Evolutionary conservation across 2,888 invertebrate species (phyloP), one percentile per base, ranked within the genome.

Genomic region (Aleiodes leptofemur): DNA sequence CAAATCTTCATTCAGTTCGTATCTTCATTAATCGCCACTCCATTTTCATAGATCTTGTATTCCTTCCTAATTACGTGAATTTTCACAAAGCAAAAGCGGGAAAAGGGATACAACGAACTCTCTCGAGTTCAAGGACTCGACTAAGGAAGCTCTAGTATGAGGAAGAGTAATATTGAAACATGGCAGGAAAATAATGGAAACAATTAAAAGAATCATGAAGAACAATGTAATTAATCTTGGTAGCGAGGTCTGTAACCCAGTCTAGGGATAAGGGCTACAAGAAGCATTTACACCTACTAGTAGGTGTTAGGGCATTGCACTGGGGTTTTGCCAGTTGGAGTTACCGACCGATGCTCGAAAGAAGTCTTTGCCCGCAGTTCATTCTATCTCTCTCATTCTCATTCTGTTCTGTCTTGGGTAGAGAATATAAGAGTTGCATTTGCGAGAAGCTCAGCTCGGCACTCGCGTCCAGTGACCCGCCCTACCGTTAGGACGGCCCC

Each of bases 401-500:
- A 59, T 64, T 13, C 16, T 74, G 31, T 59, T 59, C 71, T 34
- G 72, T 72, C 57, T 66, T 69, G 82, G 79, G 82, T 83, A 82
- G 83, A n/a, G 83, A 81, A 77, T 61, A 82, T 72, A 71, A 81
- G 84, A 83, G 83, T 82, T 84, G 85, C 84, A 83, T 80, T 83
- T 79, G 82, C 82, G 38, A 69, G 53, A 6, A 74, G 8, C 64
- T 31, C 76, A 75, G 76, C 73, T 69, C 73, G 75, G 74, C 77
- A 74, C 74, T 85, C 86, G 88, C 88, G 89, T 89, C 87, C 89
- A 89, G 89, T 89, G 89, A 89, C 89, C 89, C 89, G 89, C 89
- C 89, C 89, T 89, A 89, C 89, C 89, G 89, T 89, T 89, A 89
- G 89, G 88, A 89, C 89, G 89, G 89, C 89, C 89, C 89, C 89